phyloP scores from a whole-genome alignment of 2,113 vertebrate species.

The Tenebrosternarchus preto region DNA sequence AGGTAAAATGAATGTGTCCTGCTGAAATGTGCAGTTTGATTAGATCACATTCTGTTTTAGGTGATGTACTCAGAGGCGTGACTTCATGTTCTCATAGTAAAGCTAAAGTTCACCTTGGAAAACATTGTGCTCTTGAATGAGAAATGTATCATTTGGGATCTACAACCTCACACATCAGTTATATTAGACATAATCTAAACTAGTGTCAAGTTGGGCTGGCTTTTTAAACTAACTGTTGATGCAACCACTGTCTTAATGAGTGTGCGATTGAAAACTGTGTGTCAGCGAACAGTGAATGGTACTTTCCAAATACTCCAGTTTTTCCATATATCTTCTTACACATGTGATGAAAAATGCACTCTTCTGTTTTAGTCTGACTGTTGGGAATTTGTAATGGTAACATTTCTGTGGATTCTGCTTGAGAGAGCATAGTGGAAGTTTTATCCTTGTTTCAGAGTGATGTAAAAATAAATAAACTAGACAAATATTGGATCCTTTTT shows the following conservation, averaged over 20 bases:
- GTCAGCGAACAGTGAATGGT: slow-evolving; percentile 33
- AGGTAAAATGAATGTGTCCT: slow-evolving; percentile 8
- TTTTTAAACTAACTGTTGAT: neutral
- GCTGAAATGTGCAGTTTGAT: slow-evolving; percentile 27
- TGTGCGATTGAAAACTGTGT: neutral
- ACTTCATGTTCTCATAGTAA: neutral
- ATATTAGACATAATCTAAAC: neutral
- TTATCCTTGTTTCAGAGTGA: slow-evolving; percentile 22
- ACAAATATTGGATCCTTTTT: neutral
- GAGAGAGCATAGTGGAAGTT: neutral
- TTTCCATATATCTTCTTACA: slow-evolving; percentile 19
- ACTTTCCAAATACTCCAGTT: slow-evolving; percentile 19
- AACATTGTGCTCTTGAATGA: neutral
- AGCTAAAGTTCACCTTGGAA: neutral
- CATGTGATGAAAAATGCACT: slow-evolving; percentile 9
- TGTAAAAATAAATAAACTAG: slow-evolving; percentile 18
- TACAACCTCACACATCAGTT: neutral
- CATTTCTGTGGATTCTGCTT: slow-evolving; percentile 8
- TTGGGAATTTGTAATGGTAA: slow-evolving; percentile 22
- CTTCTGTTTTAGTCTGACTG: slow-evolving; percentile 5
- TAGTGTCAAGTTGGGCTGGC: neutral
- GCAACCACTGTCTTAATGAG: slow-evolving; percentile 16
- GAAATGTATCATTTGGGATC: neutral
- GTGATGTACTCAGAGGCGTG: slow-evolving; percentile 11
- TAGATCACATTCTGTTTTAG: neutral